A percentile compares a stretch with the other conserved stretches of the same genome.
These are phyloP conservation scores for Aethes cnicana DNA, from an alignment of 2,888 invertebrate genomes.

Conservation along the genomic window DNA sequence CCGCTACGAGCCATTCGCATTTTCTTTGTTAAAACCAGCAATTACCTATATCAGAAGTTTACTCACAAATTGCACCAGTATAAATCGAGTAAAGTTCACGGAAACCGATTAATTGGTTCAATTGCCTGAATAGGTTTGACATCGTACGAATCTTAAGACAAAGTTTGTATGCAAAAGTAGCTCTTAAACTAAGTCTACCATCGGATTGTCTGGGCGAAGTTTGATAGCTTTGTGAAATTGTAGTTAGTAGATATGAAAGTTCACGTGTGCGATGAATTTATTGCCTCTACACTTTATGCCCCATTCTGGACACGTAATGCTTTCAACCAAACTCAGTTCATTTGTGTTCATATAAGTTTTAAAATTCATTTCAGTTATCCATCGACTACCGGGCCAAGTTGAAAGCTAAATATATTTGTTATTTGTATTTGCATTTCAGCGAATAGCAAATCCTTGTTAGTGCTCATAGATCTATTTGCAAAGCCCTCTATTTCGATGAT, in stretches of 20 bases:
- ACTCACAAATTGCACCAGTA: constrained; percentile 25
- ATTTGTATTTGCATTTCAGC: constrained; percentile 6
- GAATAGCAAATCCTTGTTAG: not conserved
- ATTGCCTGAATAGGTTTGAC: constrained; percentile 72
- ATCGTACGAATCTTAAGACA: constrained; percentile 64
- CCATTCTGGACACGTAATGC: constrained; percentile 55
- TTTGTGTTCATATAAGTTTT: constrained; percentile 37
- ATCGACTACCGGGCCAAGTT: not conserved
- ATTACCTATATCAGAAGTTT: constrained; percentile 28
- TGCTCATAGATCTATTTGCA: constrained; percentile 4
- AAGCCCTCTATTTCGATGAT: no score
- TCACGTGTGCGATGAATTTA: constrained; percentile 52
- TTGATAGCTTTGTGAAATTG: constrained; percentile 71
- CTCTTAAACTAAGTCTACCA: constrained; percentile 59
- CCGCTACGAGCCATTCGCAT: constrained; percentile 16
- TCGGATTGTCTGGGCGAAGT: constrained; percentile 71
- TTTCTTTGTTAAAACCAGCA: constrained; percentile 23
- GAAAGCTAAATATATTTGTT: constrained; percentile 15
- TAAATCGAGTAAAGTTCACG: constrained; percentile 54
- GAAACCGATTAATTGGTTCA: constrained; percentile 72
- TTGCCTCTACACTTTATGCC: constrained; percentile 47
- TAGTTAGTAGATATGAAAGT: constrained; percentile 65
- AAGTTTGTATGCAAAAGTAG: constrained; percentile 77
- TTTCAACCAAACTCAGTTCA: constrained; percentile 48
- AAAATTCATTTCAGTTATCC: constrained; percentile 30